Evolutionary conservation across 1,140 invertebrate species (phyloP), one percentile per base, ranked within the genome.

Genomic region (Ephestia elutella): DNA sequence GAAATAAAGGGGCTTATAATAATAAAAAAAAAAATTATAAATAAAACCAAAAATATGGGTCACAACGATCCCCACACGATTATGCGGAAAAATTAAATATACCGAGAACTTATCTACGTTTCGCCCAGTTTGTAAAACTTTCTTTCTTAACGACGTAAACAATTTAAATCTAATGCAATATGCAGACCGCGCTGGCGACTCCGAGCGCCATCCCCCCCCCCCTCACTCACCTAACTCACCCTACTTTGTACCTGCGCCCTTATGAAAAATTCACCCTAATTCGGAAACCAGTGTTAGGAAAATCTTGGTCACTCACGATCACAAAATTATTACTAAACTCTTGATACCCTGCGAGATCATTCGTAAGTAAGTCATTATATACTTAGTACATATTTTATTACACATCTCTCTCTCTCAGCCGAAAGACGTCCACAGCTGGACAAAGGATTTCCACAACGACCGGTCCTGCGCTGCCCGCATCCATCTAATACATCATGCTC

Each of bases 111-210:
- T 75, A 62, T 63, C 54, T 62, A 66, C 60, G 60, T 68, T 68
- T 66, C 63, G 68, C 69, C 63, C 69, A 75, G 73, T 80, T 80
- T 58, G 65, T 63, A 54, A 59, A 82, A 84, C 67, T 86, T 83
- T 76, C 73, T 81, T 81, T 80, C 81, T 84, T 86, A 86, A 86
- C 82, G 83, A 86, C 82, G 80, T 85, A 84, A 87, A 87, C 82
- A 85, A 87, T 85, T 87, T 87, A 85, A 85, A 87, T 79, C 76
- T 85, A 85, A 85, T 87, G 77, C 78, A 85, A 87, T 82, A 87
- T 85, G 84, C 82, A 87, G 76, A 72, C 70, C 63, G 53, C 30
- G 71, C 66, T 67, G 68, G 66, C 65, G 71, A 72, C 72, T 70
- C 63, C 63, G 54, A 56, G 54, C 58, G 64, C 54, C 56, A 53